These are phyloP conservation scores for Thamnaconus septentrionalis DNA, from an alignment of 2,113 vertebrate species.

Conservation along the genomic window DNA sequence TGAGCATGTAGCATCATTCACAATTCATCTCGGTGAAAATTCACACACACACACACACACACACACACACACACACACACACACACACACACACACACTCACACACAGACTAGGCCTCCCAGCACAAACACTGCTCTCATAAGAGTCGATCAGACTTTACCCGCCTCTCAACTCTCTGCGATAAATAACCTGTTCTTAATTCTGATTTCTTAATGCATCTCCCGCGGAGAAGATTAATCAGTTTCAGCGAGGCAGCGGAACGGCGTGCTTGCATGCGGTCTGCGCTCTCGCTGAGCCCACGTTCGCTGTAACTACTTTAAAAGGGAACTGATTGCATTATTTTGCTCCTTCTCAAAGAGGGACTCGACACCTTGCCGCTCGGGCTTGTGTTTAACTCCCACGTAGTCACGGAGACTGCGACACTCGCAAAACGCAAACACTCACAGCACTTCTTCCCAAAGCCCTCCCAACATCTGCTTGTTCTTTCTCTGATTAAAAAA, in stretches of 20 bases:
- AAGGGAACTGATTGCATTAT: conserved; percentile 46
- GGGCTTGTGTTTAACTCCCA: conserved; percentile 46
- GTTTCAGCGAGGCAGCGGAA: conserved; percentile 56
- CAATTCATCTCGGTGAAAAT: conserved; percentile 26
- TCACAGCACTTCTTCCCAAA: conserved; percentile 61
- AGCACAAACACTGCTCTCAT: conserved; percentile 21
- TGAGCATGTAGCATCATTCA: conserved; percentile 42
- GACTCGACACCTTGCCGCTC: conserved; percentile 54
- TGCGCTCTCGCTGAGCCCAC: conserved; percentile 26
- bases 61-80: too few species aligned
- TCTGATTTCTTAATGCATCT: conserved; percentile 72
- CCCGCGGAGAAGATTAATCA: conserved; percentile 71
- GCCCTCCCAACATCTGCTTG: conserved; percentile 84
- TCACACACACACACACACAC: conserved; percentile 2
- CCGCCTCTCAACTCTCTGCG: conserved; percentile 65
- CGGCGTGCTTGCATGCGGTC: conserved; percentile 40
- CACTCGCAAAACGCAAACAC: conserved; percentile 48
- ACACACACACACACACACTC: neutral
- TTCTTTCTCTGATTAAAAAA: conserved; percentile 79
- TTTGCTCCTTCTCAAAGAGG: conserved; percentile 37
- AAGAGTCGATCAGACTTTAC: conserved; percentile 73
- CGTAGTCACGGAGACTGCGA: conserved; percentile 31
- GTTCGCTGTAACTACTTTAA: conserved; percentile 36
- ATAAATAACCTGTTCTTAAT: conserved; percentile 76
- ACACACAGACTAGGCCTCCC: conserved; percentile 39